Conservation (phyloP, 2,888 invertebrate genomes). For the Junonia oenone region DNA sequence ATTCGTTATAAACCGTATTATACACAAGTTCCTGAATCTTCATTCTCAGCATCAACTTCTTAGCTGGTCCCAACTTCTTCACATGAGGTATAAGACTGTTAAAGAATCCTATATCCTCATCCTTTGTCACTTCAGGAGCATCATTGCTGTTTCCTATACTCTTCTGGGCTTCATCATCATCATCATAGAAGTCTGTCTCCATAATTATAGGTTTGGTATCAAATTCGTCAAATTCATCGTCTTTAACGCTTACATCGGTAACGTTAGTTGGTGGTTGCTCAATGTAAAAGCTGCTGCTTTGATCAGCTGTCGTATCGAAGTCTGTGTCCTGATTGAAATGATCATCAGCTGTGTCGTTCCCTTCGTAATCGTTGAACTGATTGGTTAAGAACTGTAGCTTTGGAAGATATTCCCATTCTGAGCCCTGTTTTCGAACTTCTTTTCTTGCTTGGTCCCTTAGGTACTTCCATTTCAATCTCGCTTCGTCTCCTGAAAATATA, state of each 20-base stretch:
- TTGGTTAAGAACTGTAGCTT: conserved; percentile 65
- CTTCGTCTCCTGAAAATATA: conserved; percentile 74
- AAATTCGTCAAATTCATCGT: conserved; percentile 71
- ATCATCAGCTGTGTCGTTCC: conserved; percentile 44
- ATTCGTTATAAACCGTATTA: conserved; percentile 68
- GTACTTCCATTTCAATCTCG: conserved; percentile 71
- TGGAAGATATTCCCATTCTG: conserved; percentile 66
- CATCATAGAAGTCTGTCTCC: conserved; percentile 72
- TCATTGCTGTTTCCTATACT: conserved; percentile 32
- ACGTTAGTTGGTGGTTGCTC: conserved; percentile 37
- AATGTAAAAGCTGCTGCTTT: conserved; percentile 48
- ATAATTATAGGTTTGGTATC: conserved; percentile 69
- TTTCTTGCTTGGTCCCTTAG: conserved; percentile 69
- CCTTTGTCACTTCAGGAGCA: conserved; percentile 46
- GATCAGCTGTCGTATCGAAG: conserved; percentile 44
- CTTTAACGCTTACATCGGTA: conserved; percentile 44
- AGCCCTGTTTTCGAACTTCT: conserved; percentile 63
- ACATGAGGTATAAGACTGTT: conserved; percentile 70
- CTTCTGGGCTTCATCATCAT: conserved; percentile 61
- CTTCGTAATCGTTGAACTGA: conserved; percentile 69
- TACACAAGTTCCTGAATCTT: conserved; percentile 72
- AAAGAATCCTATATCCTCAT: conserved; percentile 71
- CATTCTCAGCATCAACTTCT: conserved; percentile 70
- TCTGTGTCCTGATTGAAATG: conserved; percentile 38
- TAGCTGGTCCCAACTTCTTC: conserved; percentile 65